Evolutionary conservation across 2,888 invertebrate genomes (phyloP).

Genomic region (Lissonota sp.): DNA sequence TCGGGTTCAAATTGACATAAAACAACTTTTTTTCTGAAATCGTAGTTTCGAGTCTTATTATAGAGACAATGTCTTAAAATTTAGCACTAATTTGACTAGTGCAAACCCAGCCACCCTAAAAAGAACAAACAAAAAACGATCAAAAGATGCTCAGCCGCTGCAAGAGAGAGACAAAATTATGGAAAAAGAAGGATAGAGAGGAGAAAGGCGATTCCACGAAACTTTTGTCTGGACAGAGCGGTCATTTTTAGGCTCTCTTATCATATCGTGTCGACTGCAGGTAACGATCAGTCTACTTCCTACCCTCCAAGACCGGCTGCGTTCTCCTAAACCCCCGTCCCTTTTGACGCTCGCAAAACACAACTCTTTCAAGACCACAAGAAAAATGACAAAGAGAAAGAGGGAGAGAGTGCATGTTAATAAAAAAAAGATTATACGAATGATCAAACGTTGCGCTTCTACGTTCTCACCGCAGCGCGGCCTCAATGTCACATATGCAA

Average conservation of each 20-base stretch:
- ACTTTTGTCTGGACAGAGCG: constrained; percentile 30
- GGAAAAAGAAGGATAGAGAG: background rate
- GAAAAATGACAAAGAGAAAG: background rate
- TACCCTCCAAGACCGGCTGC: background rate
- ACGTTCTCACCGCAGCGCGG: constrained; percentile 28
- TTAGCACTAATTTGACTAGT: too few relatives aligned
- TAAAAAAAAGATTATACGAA: constrained; percentile 61
- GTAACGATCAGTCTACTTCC: constrained; percentile 47
- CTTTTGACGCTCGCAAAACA: constrained; percentile 4
- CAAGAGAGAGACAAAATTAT: background rate
- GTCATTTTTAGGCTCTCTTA: constrained; percentile 44
- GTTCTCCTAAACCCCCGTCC: constrained; percentile 12
- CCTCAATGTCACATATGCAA: constrained; percentile 20
- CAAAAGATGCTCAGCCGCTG: constrained; percentile 43
- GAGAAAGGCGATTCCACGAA: constrained; percentile 49
- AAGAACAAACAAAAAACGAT: constrained; percentile 44
- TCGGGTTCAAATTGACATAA: too few relatives aligned
- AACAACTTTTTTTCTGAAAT: too few relatives aligned
- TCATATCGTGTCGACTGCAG: constrained; percentile 54
- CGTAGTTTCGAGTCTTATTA: too few relatives aligned
- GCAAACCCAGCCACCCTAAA: background rate
- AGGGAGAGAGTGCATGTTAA: constrained; percentile 34
- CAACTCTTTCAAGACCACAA: constrained; percentile 37
- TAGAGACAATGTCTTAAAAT: too few relatives aligned
- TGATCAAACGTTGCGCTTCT: constrained; percentile 60